These are phyloP conservation scores for Hanleya hanleyi DNA, from an alignment of 2,888 invertebrate genomes.

Conservation along the genomic window DNA sequence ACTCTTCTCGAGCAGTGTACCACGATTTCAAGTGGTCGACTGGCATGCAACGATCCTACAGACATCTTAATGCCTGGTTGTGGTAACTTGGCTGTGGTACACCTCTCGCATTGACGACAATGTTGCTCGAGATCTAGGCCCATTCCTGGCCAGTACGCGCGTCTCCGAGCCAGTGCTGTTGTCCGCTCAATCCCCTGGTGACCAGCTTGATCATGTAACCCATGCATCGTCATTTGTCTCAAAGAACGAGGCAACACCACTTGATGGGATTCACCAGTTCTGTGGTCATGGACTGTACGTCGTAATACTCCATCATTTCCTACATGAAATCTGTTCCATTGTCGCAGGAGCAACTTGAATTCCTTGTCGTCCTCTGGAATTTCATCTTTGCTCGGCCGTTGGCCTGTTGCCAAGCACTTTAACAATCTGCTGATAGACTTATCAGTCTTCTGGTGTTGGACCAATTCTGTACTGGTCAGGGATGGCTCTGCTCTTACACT, in stretches of 20 bases:
- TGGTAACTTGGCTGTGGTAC: neutral
- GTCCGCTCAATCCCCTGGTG: conserved; percentile 7
- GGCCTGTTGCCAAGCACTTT: too few species aligned
- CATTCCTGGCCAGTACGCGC: neutral
- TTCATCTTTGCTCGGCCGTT: too few species aligned
- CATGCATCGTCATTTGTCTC: neutral
- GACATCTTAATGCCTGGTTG: too few species aligned
- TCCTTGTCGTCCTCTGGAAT: too few species aligned
- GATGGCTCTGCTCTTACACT: too few species aligned
- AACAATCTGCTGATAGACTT: too few species aligned
- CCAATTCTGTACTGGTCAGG: too few species aligned
- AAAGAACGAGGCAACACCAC: neutral
- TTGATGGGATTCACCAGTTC: neutral
- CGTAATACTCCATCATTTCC: neutral
- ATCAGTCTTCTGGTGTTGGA: too few species aligned
- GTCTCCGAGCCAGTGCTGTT: neutral
- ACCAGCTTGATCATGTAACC: neutral
- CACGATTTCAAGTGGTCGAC: too few species aligned
- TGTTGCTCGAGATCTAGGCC: neutral
- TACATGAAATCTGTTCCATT: neutral
- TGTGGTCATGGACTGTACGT: neutral
- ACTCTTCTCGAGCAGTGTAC: too few species aligned
- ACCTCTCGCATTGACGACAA: neutral
- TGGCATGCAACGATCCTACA: too few species aligned
- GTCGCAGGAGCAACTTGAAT: neutral